Evolutionary conservation across 2,113 vertebrate species (phyloP).

Genomic region (Limanda limanda): DNA sequence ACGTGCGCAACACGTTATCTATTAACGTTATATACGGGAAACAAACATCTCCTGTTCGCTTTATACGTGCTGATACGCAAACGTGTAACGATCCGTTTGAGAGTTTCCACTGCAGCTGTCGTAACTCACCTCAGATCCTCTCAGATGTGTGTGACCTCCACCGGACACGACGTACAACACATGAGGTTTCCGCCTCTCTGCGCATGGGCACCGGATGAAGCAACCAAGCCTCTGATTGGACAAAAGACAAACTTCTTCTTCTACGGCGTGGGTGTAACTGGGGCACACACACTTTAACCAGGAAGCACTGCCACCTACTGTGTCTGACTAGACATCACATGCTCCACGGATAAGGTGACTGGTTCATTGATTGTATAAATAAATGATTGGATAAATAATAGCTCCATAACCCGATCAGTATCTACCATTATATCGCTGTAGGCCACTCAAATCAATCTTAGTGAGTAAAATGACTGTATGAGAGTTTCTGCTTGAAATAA

Average conservation of each 20-base stretch:
- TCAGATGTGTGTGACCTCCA: slow-evolving; percentile 81
- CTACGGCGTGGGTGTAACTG: neutral
- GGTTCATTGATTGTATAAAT: neutral
- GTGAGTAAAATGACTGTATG: neutral
- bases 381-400: neutral
- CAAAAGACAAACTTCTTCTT: slow-evolving; percentile 33
- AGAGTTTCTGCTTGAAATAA: neutral
- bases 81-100: neutral
- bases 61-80: fast-evolving
- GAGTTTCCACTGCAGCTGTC: neutral
- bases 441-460: neutral
- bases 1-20: neutral
- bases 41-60: fast-evolving
- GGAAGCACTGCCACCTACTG: slow-evolving; percentile 12
- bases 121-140: slow-evolving; percentile 69
- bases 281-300: neutral
- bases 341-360: neutral
- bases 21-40: neutral
- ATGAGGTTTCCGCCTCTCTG: slow-evolving; percentile 41
- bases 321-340: neutral
- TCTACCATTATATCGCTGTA: too few relatives aligned
- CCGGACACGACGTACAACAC: slow-evolving; percentile 66
- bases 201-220: slow-evolving; percentile 66
- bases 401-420: too few relatives aligned
- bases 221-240: slow-evolving; percentile 70